Evolutionary conservation across 2,113 vertebrate genomes (phyloP).

Genomic region (Indicator indicator): DNA sequence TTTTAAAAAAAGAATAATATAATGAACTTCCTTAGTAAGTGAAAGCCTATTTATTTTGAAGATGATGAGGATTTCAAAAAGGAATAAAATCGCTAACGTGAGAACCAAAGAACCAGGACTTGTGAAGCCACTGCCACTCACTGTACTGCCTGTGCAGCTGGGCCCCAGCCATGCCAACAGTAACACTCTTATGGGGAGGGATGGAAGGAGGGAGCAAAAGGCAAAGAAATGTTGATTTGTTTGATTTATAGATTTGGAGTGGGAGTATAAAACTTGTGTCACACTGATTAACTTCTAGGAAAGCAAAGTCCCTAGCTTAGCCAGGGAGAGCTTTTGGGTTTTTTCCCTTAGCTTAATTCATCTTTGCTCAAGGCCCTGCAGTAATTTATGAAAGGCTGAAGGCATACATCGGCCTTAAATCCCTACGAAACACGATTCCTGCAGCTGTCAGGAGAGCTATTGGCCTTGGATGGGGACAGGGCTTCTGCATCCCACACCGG

Average conservation of each 20-base stretch:
- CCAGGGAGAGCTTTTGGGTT: not conserved
- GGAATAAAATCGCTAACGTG: not conserved
- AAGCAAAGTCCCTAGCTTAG: not conserved
- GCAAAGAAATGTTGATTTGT: not conserved
- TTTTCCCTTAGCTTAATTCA: constrained; percentile 10
- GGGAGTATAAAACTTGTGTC: constrained; percentile 27
- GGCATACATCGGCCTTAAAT: not conserved
- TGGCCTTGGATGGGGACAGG: not conserved
- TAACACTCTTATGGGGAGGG: not conserved
- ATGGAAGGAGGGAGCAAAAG: not conserved
- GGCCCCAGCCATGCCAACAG: not conserved
- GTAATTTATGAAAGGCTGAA: constrained; percentile 38
- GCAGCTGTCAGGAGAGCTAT: not conserved
- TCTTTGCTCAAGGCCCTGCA: constrained; percentile 7
- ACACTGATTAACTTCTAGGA: constrained; percentile 26
- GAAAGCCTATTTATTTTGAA: not conserved
- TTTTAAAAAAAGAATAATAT: not conserved
- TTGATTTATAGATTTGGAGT: constrained; percentile 25
- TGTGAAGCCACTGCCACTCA: not conserved
- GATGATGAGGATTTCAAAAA: not conserved
- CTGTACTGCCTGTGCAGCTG: not conserved
- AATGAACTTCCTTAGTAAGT: not conserved
- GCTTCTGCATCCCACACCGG: not conserved
- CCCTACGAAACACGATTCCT: not conserved
- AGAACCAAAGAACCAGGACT: not conserved